phyloP scores from a whole-genome alignment of 2,113 vertebrate genomes.

The Lasiurus cinereus region DNA sequence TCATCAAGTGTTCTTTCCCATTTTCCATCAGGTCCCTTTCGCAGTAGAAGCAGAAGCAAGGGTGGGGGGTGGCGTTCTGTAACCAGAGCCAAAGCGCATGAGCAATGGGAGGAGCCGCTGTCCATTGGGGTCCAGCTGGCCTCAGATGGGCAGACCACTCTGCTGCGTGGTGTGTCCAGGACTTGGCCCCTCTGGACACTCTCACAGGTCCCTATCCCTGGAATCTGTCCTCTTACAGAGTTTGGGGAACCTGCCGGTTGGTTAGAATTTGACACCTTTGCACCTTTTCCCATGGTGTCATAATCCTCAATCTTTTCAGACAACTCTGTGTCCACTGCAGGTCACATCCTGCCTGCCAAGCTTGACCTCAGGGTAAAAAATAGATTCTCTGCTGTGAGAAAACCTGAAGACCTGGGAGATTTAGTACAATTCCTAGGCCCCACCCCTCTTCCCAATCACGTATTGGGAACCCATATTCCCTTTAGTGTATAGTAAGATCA shows the following conservation, averaged over 20 bases:
- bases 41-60: background rate
- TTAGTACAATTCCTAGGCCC: background rate
- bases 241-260: background rate
- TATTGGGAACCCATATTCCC: background rate
- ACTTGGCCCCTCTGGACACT: background rate
- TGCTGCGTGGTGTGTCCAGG: rapidly evolving
- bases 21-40: background rate
- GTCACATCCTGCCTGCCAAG: background rate
- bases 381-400: background rate
- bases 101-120: too few species aligned
- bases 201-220: background rate
- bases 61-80: background rate
- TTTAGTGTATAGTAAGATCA: background rate
- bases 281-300: background rate
- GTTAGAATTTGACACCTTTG: background rate
- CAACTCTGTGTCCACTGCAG: background rate
- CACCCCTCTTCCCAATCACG: background rate
- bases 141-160: background rate
- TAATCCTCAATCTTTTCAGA: background rate
- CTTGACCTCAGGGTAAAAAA: background rate
- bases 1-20: background rate
- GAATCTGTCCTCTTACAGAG: background rate
- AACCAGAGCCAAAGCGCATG: rapidly evolving
- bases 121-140: rapidly evolving
- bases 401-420: background rate